Evolutionary conservation across 2,888 invertebrate genomes (phyloP), one percentile per base, ranked within the genome.

Genomic region (Ganaspis brasiliensis): DNA sequence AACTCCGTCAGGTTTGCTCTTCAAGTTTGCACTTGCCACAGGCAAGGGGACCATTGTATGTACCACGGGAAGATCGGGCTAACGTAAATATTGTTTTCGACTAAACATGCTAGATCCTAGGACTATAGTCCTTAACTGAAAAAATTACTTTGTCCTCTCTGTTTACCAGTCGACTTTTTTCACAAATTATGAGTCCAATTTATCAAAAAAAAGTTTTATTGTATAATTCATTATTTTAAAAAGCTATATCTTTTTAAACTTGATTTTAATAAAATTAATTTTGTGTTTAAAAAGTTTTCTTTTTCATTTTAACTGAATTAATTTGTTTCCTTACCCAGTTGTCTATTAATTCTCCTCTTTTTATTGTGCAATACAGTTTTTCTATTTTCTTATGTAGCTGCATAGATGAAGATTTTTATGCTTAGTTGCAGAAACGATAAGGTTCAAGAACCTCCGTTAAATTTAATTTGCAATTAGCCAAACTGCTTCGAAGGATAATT

Each of bases 51-150:
- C 40, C 40, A 77, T 61, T 75, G 55, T 79, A 56, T 52, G 55
- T 55, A 24, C 72, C 40, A 40, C 74, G 56, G 49, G 75, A 81
- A 74, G 79, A 72, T 73, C 73, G 16, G 59, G 19, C 24, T 21
- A 67, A 56, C 35, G 74, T 57, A 81, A 79, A 81, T 77, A 76
- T 81, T 77, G 75, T 75, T 45, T 76, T 40, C 73, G 24, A 57
- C 55, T 61, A 73, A 75, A 82, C 74, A 55, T 26, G 8, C 40
- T 24, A 2, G 26, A 26, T 56, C 56, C 56, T 24, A 56, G 6
- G 6, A 31, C 31, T 56, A 16, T 56, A 26, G 21, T 55, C 9
- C 21, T 9, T 55, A 55, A 21, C 21, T 21, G 5, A 10, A 21
- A 55, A 10, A 55, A 21, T 2, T n/a, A 19, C 5, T 19, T 10